Evolutionary conservation across 2,888 invertebrate species (phyloP).

Genomic region (Caenorhabditis angaria): DNA sequence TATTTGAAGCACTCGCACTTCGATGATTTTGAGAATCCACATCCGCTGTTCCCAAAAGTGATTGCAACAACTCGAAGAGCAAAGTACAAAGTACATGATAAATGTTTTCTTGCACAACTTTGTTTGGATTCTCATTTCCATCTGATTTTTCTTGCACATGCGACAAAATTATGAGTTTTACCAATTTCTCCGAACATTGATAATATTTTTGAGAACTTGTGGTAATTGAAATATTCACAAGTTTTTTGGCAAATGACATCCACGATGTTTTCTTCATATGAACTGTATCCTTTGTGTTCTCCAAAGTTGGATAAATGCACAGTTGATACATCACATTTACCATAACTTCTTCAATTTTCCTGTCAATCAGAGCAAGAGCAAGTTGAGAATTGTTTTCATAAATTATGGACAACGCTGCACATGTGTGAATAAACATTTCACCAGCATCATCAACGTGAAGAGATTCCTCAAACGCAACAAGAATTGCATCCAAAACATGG

Average conservation of each 20-base stretch:
- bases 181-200: constrained; percentile 5
- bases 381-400: constrained; percentile 65
- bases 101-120: constrained; percentile 17
- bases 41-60: constrained; percentile 18
- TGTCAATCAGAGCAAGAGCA: constrained; percentile 64
- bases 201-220: constrained; percentile 6
- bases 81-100: constrained; percentile 22
- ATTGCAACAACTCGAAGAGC: constrained; percentile 20
- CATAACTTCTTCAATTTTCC: constrained; percentile 57
- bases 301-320: neutral
- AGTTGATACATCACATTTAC: constrained; percentile 15
- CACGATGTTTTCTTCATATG: constrained; percentile 21
- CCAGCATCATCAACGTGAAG: constrained; percentile 48
- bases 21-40: constrained; percentile 30
- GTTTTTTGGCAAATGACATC: constrained; percentile 32
- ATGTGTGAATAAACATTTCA: constrained; percentile 14
- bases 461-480: constrained; percentile 58
- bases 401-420: constrained; percentile 40
- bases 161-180: neutral
- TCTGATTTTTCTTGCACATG: constrained; percentile 5
- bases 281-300: constrained; percentile 7
- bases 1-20: constrained; percentile 26
- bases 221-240: constrained; percentile 22
- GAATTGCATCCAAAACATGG: constrained; percentile 54
- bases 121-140: neutral